Conservation (phyloP, 2,797 vertebrate species). For the Rhinatrema bivittatum region DNA sequence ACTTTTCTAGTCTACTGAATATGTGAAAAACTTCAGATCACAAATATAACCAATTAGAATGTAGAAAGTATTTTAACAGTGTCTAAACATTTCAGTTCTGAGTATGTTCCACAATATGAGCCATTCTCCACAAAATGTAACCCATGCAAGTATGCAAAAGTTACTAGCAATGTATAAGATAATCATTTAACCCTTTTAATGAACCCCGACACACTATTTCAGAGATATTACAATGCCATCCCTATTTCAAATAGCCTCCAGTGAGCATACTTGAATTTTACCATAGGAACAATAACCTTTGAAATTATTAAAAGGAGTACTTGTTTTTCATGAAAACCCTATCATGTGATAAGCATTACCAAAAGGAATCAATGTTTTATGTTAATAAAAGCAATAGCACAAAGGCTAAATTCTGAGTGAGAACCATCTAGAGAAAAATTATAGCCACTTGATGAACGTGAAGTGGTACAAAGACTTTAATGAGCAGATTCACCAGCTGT, state of each 20-base stretch:
- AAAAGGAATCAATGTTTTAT: slow-evolving; percentile 23
- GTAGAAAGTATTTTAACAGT: too few species aligned
- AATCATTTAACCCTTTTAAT: background rate
- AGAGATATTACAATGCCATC: background rate
- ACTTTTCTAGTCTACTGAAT: too few species aligned
- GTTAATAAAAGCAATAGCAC: slow-evolving; percentile 18
- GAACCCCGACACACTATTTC: rapidly evolving
- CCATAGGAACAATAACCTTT: slow-evolving; percentile 6
- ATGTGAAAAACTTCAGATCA: too few species aligned
- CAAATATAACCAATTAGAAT: too few species aligned
- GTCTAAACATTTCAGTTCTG: too few species aligned
- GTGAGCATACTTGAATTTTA: slow-evolving; percentile 6
- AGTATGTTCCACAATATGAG: too few species aligned
- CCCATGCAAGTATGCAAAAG: background rate
- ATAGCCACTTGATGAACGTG: slow-evolving; percentile 12
- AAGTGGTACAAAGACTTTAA: slow-evolving; percentile 23
- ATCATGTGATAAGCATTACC: slow-evolving; percentile 2
- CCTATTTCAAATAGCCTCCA: background rate
- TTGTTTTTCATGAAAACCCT: slow-evolving; percentile 19
- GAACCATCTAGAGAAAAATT: slow-evolving; percentile 24
- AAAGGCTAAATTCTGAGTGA: slow-evolving; percentile 21
- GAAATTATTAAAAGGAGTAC: slow-evolving; percentile 1
- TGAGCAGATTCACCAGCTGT: slow-evolving; percentile 31
- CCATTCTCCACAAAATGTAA: background rate
- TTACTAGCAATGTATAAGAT: background rate